A percentile compares a stretch with the other conserved stretches of the same genome.
phyloP scores from a whole-genome alignment of 1,140 invertebrate species.

The Cyphomyrmex costatus region DNA sequence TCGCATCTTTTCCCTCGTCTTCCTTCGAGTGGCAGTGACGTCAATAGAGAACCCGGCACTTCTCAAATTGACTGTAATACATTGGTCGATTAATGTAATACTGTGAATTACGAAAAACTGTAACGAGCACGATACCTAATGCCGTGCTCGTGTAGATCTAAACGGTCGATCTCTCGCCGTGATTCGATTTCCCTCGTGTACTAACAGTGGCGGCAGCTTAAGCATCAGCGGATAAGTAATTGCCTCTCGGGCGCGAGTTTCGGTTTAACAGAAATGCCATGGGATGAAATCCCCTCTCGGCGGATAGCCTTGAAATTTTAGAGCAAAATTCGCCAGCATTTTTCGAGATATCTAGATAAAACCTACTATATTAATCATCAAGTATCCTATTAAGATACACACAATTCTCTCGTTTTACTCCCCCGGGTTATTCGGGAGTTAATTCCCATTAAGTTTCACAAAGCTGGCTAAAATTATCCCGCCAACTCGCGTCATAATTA shows the following conservation, averaged over 20 bases:
- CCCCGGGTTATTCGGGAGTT: conserved; percentile 2
- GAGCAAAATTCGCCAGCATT: conserved; percentile 57
- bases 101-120: not conserved
- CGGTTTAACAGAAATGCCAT: conserved; percentile 23
- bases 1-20: conserved; percentile 10
- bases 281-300: not conserved
- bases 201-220: conserved; percentile 41
- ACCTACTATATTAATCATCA: conserved; percentile 38
- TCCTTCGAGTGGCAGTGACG: not conserved
- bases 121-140: conserved; percentile 14
- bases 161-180: conserved; percentile 8
- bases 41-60: not conserved
- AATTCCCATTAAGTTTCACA: conserved; percentile 39
- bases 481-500: not conserved
- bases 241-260: conserved; percentile 47
- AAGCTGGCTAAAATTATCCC: conserved; percentile 23
- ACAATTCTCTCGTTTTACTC: not conserved
- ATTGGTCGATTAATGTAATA: conserved; percentile 51
- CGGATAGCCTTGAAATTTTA: conserved; percentile 30
- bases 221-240: conserved; percentile 44
- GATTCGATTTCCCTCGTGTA: conserved; percentile 56
- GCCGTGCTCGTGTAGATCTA: not conserved
- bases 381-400: conserved; percentile 40
- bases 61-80: conserved; percentile 23
- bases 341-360: conserved; percentile 72